A percentile compares a stretch with the other conserved stretches of the same genome.
Conservation (phyloP, 2,113 vertebrate genomes). For the Ictalurus punctatus region DNA sequence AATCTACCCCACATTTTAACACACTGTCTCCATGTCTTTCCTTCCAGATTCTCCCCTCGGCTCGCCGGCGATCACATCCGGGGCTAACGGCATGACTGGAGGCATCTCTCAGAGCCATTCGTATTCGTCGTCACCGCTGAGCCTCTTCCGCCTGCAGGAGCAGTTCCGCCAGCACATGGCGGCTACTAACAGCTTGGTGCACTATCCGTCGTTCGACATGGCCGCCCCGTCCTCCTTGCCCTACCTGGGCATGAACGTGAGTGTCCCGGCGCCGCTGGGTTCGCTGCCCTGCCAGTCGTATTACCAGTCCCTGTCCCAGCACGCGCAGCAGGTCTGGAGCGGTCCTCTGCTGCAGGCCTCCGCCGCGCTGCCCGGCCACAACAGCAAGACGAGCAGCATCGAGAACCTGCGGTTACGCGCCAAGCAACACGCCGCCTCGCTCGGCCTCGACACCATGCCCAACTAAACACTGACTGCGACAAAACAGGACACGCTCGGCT, state of each 20-base stretch:
- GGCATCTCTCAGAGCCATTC: slow-evolving; percentile 88
- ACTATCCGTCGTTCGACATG: slow-evolving; percentile 96
- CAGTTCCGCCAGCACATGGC: slow-evolving; percentile 99
- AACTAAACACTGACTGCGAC: slow-evolving; percentile 75
- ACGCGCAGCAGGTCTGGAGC: slow-evolving; percentile 94
- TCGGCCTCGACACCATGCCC: slow-evolving; percentile 93
- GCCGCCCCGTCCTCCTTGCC: slow-evolving; percentile 85
- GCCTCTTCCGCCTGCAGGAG: slow-evolving; percentile 97
- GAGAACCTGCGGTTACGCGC: slow-evolving; percentile 95
- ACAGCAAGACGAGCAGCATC: slow-evolving; percentile 99
- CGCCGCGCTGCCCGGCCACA: slow-evolving; percentile 81
- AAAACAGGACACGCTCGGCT: neutral
- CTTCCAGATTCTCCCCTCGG: slow-evolving; percentile 85
- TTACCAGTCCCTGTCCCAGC: slow-evolving; percentile 94
- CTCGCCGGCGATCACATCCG: slow-evolving; percentile 76
- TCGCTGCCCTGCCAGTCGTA: slow-evolving; percentile 97
- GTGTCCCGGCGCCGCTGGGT: slow-evolving; percentile 86
- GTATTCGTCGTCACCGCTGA: slow-evolving; percentile 95
- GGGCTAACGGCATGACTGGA: slow-evolving; percentile 68
- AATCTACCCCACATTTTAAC: neutral
- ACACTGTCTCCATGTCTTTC: slow-evolving; percentile 34
- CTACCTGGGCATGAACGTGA: slow-evolving; percentile 95
- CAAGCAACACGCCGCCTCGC: slow-evolving; percentile 93
- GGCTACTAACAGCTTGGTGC: slow-evolving; percentile 96
- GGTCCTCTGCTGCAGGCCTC: slow-evolving; percentile 90